phyloP scores from a whole-genome alignment of 1,140 invertebrate genomes.

The Temnothorax nylanderi region DNA sequence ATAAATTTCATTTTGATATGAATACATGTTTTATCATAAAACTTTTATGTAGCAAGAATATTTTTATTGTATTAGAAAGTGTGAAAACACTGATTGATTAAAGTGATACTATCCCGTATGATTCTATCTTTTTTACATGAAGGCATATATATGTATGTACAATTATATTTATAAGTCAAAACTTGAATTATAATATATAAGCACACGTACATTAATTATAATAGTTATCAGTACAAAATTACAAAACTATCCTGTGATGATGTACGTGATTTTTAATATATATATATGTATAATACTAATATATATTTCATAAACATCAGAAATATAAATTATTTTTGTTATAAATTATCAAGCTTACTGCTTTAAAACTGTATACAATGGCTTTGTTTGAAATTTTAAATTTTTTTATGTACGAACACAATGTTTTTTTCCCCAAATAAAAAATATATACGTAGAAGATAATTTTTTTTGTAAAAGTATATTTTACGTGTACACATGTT shows the following conservation, averaged over 20 bases:
- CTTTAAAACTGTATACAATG: background rate
- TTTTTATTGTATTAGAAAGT: background rate
- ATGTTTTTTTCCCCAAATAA: background rate
- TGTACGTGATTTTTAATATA: background rate
- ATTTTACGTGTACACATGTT: conserved; percentile 42
- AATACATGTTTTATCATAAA: background rate
- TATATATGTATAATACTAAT: background rate
- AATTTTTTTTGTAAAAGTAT: conserved; percentile 42
- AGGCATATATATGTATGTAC: background rate
- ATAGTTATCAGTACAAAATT: background rate
- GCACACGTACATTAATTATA: background rate
- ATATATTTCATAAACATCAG: background rate
- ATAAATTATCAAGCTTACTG: background rate
- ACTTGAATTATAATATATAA: background rate
- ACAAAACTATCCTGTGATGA: background rate
- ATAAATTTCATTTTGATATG: conserved; percentile 60
- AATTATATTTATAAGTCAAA: background rate
- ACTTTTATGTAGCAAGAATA: conserved; percentile 4
- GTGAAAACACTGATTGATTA: background rate
- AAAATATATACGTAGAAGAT: background rate
- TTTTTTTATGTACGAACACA: background rate
- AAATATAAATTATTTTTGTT: conserved; percentile 9
- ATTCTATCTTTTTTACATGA: background rate
- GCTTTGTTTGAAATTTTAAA: background rate
- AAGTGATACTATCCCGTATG: conserved; percentile 2